Evolutionary conservation across 2,797 vertebrate species (phyloP), one percentile per base, ranked within the genome.

Genomic region (Gobio occitaniae): DNA sequence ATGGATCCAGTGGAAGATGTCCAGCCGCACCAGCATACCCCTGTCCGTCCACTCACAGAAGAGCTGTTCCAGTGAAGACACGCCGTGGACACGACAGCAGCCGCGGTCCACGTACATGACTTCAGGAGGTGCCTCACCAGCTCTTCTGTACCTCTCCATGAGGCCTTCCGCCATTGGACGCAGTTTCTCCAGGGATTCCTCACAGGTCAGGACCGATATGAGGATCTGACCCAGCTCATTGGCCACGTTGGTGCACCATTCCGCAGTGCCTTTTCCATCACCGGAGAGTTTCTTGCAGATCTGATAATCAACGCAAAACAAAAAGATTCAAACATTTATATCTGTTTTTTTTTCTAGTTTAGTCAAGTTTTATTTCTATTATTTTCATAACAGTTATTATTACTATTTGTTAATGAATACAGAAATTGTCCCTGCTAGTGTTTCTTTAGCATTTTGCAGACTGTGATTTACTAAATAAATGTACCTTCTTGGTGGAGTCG

Each of bases 1-100:
- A n/a, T n/a, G n/a, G n/a, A n/a, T n/a, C 89, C 86, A 90, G 11
- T 85, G 80, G 10, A 88, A 90, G 65, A 88, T 77, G 56, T 86
- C 84, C 25, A 91, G 79, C 2, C 52, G 29, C 7, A 87, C 72
- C 19, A 71, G 44, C 88, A 86, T 78, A 10, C 80, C 86, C 21
- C 25, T 48, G 66, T 87, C 76, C 15, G 77, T 82, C 84, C 77
- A 87, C 2, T 70, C n/a, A 25, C 79, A 29, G 61, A 83, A 84
- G 48, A 69, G 63, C 59, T 79, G 38, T 59, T 85, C 80, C 44
- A 81, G 3, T 2, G 76, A 76, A 19, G 83, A 80, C 9, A 25
- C 50, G 6, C 52, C 84, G 16, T 71, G 54, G 2, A 47, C 71
- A 41, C 21, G 16, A 59, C 86, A 86, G 56, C 83, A 83, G 6